Percentiles rank a stretch among this genome's conserved stretches.
Conservation (phyloP, 2,797 vertebrate species). For the Anguilla marmorata region DNA sequence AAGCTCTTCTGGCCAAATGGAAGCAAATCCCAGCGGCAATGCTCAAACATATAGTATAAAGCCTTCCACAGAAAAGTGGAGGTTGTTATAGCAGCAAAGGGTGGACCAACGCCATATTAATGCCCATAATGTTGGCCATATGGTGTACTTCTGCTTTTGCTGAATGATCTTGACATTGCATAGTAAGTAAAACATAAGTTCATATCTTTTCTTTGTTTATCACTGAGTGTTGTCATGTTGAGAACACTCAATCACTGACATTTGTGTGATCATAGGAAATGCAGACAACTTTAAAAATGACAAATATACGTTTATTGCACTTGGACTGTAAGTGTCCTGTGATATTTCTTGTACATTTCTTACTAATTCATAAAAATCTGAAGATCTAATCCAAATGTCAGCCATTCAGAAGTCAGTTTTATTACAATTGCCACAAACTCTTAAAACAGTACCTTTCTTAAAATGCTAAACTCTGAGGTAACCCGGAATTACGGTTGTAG, state of each 20-base stretch:
- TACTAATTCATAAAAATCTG: background rate
- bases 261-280: background rate
- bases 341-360: background rate
- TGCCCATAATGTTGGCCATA: too few relatives aligned
- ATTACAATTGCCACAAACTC: background rate
- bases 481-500: background rate
- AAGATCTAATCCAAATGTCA: background rate
- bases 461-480: background rate
- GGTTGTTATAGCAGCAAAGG: too few relatives aligned
- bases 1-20: too few relatives aligned
- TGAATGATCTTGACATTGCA: background rate
- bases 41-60: too few relatives aligned
- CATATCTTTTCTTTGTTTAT: background rate
- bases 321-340: background rate
- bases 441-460: background rate
- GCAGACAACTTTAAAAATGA: background rate
- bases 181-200: background rate
- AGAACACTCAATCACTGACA: background rate
- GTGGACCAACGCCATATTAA: too few relatives aligned
- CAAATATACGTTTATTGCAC: background rate
- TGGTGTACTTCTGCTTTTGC: background rate
- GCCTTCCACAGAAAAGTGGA: too few relatives aligned
- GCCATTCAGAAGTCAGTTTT: background rate
- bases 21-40: too few relatives aligned
- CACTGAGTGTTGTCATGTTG: background rate